These are phyloP conservation scores for Harpalus rubripes DNA, from an alignment of 2,888 invertebrate genomes.

Conservation along the genomic window DNA sequence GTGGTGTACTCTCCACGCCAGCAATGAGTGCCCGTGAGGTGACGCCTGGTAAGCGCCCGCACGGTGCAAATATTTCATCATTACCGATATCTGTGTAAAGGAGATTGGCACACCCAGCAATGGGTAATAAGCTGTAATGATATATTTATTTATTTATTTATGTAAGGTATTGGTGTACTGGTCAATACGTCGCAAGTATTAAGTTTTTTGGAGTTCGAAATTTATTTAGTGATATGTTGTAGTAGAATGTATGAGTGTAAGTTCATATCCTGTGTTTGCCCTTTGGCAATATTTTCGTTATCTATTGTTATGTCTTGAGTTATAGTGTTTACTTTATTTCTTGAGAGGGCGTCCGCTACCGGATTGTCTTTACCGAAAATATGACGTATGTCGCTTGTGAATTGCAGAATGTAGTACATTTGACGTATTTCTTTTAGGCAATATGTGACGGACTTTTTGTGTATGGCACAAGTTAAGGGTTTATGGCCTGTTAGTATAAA, in stretches of 20 bases:
- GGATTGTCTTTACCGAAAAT: slow-evolving; percentile 19
- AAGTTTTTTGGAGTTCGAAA: background rate
- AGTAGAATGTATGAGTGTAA: background rate
- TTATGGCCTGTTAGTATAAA: background rate
- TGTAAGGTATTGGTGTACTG: too few relatives aligned
- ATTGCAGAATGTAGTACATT: slow-evolving; percentile 29
- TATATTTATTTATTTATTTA: too few relatives aligned
- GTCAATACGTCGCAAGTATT: background rate
- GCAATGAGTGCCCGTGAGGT: too few relatives aligned
- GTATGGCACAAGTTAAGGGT: background rate
- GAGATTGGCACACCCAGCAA: too few relatives aligned
- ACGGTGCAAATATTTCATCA: too few relatives aligned
- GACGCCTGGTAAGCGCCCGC: too few relatives aligned
- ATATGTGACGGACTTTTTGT: background rate
- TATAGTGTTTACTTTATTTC: background rate
- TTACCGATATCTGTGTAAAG: too few relatives aligned
- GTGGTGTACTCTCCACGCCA: too few relatives aligned
- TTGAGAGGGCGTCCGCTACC: slow-evolving; percentile 1
- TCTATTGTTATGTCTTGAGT: background rate
- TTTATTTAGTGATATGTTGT: background rate
- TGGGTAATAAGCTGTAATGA: too few relatives aligned
- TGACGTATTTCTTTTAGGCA: slow-evolving; percentile 69
- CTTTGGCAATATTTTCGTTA: background rate
- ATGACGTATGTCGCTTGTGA: slow-evolving; percentile 41
- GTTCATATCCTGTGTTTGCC: background rate